Base-by-base conservation (phyloP, 2,113 vertebrate genomes). In the Ophiodon elongatus region DNA sequence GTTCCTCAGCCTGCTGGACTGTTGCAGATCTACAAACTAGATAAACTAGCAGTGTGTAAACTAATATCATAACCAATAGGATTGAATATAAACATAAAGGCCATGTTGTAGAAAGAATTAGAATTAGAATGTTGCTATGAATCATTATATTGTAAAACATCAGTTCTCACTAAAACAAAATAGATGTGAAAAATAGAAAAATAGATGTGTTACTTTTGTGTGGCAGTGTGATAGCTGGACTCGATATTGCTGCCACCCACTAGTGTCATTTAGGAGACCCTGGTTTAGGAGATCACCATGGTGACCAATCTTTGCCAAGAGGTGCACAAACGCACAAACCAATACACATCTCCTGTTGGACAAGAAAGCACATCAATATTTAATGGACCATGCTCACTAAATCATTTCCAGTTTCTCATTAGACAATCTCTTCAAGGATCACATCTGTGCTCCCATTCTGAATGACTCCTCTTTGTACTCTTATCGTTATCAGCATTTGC, bases 201-300 rank as follows among this genome's bases (percentile, higher is more conserved):
- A n/a, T n/a, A n/a, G n/a, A n/a, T 65, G 11, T 67, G n/a, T 39
- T 64, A 8, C 14, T n/a, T 71, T n/a, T 75, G n/a, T 50, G 31
- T 71, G 47, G 13, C 52, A 19, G 35, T 68, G 31, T 57, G 35
- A 72, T 59, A 9, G 31, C 29, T 72, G 60, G 64, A 52, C 69
- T 47, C 63, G 75, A 82, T 50, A 57, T 50, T 74, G 52, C 64
- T 77, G 35, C 77, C 65, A 47, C 77, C 85, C 87, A 91, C 83
- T 65, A 29, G 29, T 71, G 63, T 89, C 77, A 91, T 80, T 86
- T 60, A 74, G 64, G 45, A 87, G 74, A 90, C 71, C 85, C 76
- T 71, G 62, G 62, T 86, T 86, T 19, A 56, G 45, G 52, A 66
- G 70, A 89, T 90, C 87, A 79, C 89, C 84, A 90, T 90, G 91